Evolutionary conservation across 2,888 invertebrate genomes (phyloP), one percentile per base, ranked within the genome.

Genomic region (Stegana nigrithorax): DNA sequence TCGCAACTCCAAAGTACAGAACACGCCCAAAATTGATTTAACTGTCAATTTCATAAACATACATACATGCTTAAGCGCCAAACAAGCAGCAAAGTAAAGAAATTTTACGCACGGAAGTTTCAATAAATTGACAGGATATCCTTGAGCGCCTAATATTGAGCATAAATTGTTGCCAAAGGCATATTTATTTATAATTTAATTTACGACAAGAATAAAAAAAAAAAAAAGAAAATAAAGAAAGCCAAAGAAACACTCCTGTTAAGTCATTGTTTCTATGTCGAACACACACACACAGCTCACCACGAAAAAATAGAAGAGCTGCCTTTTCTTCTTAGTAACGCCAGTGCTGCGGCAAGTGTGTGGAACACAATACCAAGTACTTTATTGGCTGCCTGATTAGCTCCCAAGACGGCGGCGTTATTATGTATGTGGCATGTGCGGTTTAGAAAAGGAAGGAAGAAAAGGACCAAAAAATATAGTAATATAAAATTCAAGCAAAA

Each of bases 51-150:
- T n/a, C n/a, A n/a, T 7, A 29, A 29, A 29, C 29, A 29, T 10
- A 29, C 29, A 29, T 10, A 29, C 10, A 29, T 10, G 10, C 29
- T 7, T 10, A 29, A 10, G 32, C n/a, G n/a, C 32, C 32, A 8
- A 14, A 8, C 36, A 4, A 10, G 10, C 36, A 36, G 14, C 36
- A 36, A 8, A 2, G 17, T 39, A 39, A 39, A 14, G 6, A 39
- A 39, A 8, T 39, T 39, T 39, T 14, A 39, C 17, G 6, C 36
- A 36, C 36, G 53, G 32, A 55, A 55, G 53, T 55, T 32, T 21
- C 19, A 55, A 55, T 55, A 55, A 36, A 55, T 55, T 55, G 53
- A 36, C 53, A 55, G 53, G 53, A 55, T 55, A 55, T 36, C 36
- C 53, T 14, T 23, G 29, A 27, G 27, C 51, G 7, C 27, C 26